These are phyloP conservation scores for Hybognathus amarus DNA, from an alignment of 2,797 vertebrate species.

Conservation along the genomic window DNA sequence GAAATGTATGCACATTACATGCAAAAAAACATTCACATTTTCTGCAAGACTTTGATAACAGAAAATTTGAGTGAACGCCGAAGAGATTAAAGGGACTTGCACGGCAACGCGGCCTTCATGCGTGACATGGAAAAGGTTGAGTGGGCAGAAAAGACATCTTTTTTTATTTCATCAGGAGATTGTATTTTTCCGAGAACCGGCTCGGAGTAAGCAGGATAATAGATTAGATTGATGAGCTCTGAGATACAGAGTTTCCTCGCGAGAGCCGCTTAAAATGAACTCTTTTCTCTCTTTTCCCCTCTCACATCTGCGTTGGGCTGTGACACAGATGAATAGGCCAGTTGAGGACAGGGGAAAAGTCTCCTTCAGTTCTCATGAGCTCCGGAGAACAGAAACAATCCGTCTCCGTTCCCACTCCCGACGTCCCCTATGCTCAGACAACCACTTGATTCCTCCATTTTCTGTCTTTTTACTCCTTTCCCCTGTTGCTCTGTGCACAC, in stretches of 20 bases:
- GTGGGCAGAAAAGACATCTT: slow-evolving; percentile 20
- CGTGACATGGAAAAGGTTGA: slow-evolving; percentile 38
- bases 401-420: slow-evolving; percentile 56
- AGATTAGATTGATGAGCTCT: slow-evolving; percentile 68
- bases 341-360: slow-evolving; percentile 75
- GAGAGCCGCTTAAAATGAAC: slow-evolving; percentile 71
- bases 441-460: slow-evolving; percentile 49
- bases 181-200: slow-evolving; percentile 56
- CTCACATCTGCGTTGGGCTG: slow-evolving; percentile 73
- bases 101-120: neutral
- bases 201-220: slow-evolving; percentile 55
- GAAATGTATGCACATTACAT: neutral
- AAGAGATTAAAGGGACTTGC: slow-evolving; percentile 11
- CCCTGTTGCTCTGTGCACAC: slow-evolving; percentile 18
- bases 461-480: slow-evolving; percentile 32
- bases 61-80: slow-evolving; percentile 17
- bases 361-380: slow-evolving; percentile 67
- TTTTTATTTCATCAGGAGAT: slow-evolving; percentile 49
- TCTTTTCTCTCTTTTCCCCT: slow-evolving; percentile 60
- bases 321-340: slow-evolving; percentile 80
- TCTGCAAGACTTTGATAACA: slow-evolving; percentile 15
- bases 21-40: neutral
- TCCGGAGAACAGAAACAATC: slow-evolving; percentile 71
- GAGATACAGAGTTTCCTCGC: slow-evolving; percentile 61
- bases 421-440: slow-evolving; percentile 52